Conservation (phyloP, 2,797 vertebrate species). For the Yasuhikotakia modesta region DNA sequence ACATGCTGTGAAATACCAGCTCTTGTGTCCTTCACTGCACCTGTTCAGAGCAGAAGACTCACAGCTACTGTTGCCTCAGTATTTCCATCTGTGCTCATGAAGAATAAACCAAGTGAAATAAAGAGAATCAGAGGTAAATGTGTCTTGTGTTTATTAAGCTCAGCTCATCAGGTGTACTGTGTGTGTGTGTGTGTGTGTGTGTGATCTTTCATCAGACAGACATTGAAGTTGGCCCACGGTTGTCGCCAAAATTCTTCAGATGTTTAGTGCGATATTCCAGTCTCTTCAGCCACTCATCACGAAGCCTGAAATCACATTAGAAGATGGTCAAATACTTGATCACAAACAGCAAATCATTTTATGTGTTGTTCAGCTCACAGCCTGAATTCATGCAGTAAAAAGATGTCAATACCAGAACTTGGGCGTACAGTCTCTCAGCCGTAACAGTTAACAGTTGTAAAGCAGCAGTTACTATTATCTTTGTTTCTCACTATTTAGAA, state of each 20-base stretch:
- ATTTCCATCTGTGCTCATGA: constrained; percentile 6
- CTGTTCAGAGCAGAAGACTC: constrained; percentile 43
- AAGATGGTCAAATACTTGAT: constrained; percentile 2
- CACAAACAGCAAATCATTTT: neutral
- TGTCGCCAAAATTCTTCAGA: constrained; percentile 72
- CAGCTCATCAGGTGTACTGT: constrained; percentile 6
- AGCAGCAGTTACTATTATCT: too few relatives aligned
- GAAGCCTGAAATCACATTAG: constrained; percentile 67
- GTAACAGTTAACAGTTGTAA: too few relatives aligned
- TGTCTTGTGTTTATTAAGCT: constrained; percentile 17
- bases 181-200: neutral
- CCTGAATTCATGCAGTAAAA: too few relatives aligned
- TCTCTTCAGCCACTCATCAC: constrained; percentile 72
- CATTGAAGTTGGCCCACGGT: constrained; percentile 45
- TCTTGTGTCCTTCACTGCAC: constrained; percentile 56
- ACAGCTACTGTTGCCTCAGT: neutral
- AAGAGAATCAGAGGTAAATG: neutral
- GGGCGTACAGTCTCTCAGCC: too few relatives aligned
- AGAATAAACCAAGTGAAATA: constrained; percentile 12
- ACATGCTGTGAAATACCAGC: constrained; percentile 42
- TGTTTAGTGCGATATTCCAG: constrained; percentile 75
- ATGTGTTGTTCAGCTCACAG: too few relatives aligned
- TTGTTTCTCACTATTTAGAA: too few relatives aligned
- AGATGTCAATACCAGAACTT: too few relatives aligned
- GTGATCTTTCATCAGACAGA: constrained; percentile 34